Conservation (phyloP, 2,113 vertebrate genomes). For the Colistium nudipinnis region DNA sequence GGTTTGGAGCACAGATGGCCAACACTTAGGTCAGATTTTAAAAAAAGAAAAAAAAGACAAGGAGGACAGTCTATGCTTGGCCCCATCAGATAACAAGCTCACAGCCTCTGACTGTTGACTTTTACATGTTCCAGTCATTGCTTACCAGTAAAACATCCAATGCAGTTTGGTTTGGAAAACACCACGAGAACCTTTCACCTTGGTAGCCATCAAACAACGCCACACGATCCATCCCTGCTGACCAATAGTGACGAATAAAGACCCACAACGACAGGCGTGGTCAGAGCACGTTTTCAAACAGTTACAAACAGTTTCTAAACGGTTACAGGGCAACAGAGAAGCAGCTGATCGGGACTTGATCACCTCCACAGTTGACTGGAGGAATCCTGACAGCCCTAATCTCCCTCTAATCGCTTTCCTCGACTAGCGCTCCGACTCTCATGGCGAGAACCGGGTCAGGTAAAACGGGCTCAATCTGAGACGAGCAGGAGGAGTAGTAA, state of each 20-base stretch:
- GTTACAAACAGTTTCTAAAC: not conserved
- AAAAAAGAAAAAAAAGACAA: no score
- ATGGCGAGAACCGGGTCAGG: slow-evolving; percentile 67
- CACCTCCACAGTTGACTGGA: slow-evolving; percentile 57
- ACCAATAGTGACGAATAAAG: not conserved
- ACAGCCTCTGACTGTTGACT: slow-evolving; percentile 35
- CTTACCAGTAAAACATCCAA: not conserved
- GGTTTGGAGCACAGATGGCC: slow-evolving; percentile 58
- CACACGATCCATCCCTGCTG: slow-evolving; percentile 5
- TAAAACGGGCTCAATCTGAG: slow-evolving; percentile 4
- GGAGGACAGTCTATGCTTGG: slow-evolving; percentile 39
- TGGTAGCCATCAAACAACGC: not conserved
- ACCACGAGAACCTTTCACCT: slow-evolving; percentile 3
- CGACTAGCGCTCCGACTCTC: slow-evolving; percentile 42
- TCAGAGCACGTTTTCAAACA: no score
- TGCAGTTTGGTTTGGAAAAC: not conserved
- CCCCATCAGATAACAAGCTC: slow-evolving; percentile 27
- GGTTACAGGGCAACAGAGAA: no score
- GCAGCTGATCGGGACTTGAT: slow-evolving; percentile 44
- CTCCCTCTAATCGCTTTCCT: slow-evolving; percentile 79
- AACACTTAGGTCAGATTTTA: slow-evolving; percentile 62
- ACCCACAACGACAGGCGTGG: not conserved
- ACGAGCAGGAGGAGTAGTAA: not conserved
- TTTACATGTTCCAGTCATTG: not conserved
- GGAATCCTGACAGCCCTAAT: slow-evolving; percentile 74